A percentile compares a stretch with the other conserved stretches of the same genome.
Conservation (phyloP, 2,113 vertebrate genomes). For the Cisticola juncidis region DNA sequence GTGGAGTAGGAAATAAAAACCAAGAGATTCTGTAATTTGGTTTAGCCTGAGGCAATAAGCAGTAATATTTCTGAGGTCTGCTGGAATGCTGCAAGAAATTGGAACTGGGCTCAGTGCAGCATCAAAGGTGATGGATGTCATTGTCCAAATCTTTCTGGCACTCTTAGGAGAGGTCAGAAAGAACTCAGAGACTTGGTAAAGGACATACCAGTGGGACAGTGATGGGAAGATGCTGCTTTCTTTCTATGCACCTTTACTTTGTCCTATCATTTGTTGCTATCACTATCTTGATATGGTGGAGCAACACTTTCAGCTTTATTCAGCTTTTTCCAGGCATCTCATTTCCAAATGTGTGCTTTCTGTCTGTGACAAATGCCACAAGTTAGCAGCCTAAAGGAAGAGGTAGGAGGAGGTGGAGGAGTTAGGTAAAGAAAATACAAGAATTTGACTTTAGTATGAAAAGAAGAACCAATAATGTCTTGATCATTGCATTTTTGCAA, state of each 20-base stretch:
- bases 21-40: neutral
- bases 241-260: neutral
- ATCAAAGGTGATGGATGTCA: fast-evolving
- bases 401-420: neutral
- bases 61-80: neutral
- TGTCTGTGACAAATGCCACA: neutral
- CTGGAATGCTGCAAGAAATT: neutral
- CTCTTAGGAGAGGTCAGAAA: neutral
- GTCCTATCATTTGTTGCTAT: neutral
- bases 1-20: neutral
- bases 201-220: neutral
- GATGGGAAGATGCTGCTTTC: neutral
- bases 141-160: neutral
- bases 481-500: neutral
- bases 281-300: neutral
- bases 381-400: neutral
- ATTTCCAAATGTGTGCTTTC: neutral
- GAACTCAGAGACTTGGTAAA: neutral
- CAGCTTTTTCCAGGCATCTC: neutral
- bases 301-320: neutral
- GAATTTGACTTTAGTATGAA: neutral
- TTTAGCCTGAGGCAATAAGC: neutral
- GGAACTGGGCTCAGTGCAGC: neutral
- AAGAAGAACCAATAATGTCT: neutral
- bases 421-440: neutral